phyloP scores from a whole-genome alignment of 2,888 invertebrate genomes.

The Caenorhabditis sp. region DNA sequence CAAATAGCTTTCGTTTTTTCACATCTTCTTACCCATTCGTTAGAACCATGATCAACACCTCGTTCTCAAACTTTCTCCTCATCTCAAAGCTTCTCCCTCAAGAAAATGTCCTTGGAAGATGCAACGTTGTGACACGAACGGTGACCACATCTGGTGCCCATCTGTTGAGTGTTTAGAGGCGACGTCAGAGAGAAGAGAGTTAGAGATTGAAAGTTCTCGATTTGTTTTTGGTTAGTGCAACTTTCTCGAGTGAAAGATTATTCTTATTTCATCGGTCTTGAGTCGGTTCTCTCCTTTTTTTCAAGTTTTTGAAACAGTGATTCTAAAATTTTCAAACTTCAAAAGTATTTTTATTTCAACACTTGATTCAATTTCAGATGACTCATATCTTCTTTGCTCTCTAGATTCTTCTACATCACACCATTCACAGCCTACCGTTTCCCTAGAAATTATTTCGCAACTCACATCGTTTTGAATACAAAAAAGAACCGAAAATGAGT shows the following conservation, averaged over 20 bases:
- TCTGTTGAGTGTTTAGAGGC: slow-evolving; percentile 23
- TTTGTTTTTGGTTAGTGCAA: slow-evolving; percentile 11
- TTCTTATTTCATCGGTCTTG: too few relatives aligned
- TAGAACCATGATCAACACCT: too few relatives aligned
- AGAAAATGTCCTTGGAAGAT: slow-evolving; percentile 14
- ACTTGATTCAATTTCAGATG: not conserved
- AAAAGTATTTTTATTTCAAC: not conserved
- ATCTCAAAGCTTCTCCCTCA: not conserved
- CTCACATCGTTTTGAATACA: not conserved
- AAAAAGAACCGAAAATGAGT: not conserved
- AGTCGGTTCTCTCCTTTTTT: too few relatives aligned
- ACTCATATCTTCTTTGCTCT: slow-evolving; percentile 20
- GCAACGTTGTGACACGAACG: slow-evolving; percentile 15
- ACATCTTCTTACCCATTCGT: too few relatives aligned
- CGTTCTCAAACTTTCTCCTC: too few relatives aligned
- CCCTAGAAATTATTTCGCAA: slow-evolving; percentile 35
- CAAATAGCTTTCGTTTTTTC: too few relatives aligned
- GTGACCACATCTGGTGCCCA: slow-evolving; percentile 37
- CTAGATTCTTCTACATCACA: slow-evolving; percentile 20
- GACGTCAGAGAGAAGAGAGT: slow-evolving; percentile 4
- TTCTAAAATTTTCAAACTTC: not conserved
- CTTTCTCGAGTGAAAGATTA: too few relatives aligned
- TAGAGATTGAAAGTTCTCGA: not conserved
- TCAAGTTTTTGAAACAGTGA: not conserved
- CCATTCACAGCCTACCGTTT: slow-evolving; percentile 11